Percentiles rank a stretch among this genome's conserved stretches.
Evolutionary conservation across 2,888 invertebrate species (phyloP).

Genomic region (Drosophila robusta): DNA sequence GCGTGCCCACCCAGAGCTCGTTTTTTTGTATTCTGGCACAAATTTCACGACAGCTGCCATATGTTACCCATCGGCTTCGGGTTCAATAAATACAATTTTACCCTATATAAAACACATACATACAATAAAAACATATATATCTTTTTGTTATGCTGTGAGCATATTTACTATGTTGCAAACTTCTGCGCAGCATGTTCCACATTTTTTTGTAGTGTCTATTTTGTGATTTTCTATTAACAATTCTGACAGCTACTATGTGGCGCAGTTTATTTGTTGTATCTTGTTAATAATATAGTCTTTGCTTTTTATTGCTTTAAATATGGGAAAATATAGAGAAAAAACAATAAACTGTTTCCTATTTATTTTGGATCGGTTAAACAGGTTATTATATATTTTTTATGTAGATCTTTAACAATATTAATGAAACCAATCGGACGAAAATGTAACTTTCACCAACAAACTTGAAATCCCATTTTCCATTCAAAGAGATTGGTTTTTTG

Average conservation of each 20-base stretch:
- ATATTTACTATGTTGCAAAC: constrained; percentile 41
- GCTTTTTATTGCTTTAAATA: background rate
- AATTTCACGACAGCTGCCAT: constrained; percentile 63
- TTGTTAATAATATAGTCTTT: background rate
- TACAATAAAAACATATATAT: constrained; percentile 8
- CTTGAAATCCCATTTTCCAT: too few species aligned
- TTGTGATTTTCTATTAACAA: constrained; percentile 17
- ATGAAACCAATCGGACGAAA: too few species aligned
- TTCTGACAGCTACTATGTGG: constrained; percentile 3
- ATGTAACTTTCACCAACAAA: too few species aligned
- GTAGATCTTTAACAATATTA: too few species aligned
- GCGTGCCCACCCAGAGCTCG: constrained; percentile 29
- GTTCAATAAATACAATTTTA: constrained; percentile 34
- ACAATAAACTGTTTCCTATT: too few species aligned
- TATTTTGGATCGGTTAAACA: too few species aligned
- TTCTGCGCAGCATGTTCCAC: constrained; percentile 35
- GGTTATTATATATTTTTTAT: too few species aligned
- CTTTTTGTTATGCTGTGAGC: constrained; percentile 11
- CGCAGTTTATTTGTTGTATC: background rate
- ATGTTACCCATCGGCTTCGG: constrained; percentile 52
- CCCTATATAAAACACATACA: constrained; percentile 1
- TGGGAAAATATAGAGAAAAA: too few species aligned
- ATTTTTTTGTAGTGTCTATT: constrained; percentile 13
- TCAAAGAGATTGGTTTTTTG: too few species aligned
- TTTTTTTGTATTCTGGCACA: constrained; percentile 38